These are phyloP conservation scores for Cliona cf. orientalis DNA, from an alignment of 37 sponge, comb jelly and placozoan genomes.

Conservation along the genomic window DNA sequence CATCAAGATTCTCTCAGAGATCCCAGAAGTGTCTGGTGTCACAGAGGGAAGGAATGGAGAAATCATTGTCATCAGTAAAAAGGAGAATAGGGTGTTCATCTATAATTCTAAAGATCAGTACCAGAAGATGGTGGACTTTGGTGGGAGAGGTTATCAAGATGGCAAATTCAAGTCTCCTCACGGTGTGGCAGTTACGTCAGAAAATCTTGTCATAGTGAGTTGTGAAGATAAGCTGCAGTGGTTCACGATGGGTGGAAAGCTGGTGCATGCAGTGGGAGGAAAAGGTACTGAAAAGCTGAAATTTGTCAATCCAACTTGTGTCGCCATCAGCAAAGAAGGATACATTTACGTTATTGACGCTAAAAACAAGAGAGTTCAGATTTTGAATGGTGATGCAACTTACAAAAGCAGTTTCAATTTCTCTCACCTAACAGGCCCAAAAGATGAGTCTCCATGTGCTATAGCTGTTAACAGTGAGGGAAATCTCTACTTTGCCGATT, in stretches of 20 bases:
- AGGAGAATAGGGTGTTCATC: not conserved
- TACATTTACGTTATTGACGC: not conserved
- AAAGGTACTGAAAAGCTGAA: not conserved
- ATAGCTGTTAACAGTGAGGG: constrained; percentile 36
- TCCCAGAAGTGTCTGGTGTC: too few relatives aligned
- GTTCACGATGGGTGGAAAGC: constrained; percentile 11
- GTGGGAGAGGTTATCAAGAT: constrained; percentile 9
- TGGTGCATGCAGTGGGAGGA: constrained; percentile 2
- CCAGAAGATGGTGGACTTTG: not conserved
- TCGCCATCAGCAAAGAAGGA: not conserved
- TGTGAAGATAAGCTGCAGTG: constrained; percentile 13
- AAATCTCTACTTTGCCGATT: constrained; percentile 29
- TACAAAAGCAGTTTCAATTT: not conserved
- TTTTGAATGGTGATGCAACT: constrained; percentile 11
- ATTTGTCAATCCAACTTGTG: not conserved
- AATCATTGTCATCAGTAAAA: not conserved
- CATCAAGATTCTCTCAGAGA: too few relatives aligned
- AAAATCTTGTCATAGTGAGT: constrained; percentile 10
- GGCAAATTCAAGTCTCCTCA: not conserved
- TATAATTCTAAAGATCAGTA: not conserved
- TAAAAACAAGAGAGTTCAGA: not conserved
- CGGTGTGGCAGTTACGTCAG: constrained; percentile 20
- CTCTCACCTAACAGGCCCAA: not conserved
- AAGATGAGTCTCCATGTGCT: not conserved
- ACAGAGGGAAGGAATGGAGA: too few relatives aligned